Evolutionary conservation across 2,113 vertebrate species (phyloP), one percentile per base, ranked within the genome.

Genomic region (Melanerpes aurifrons): DNA sequence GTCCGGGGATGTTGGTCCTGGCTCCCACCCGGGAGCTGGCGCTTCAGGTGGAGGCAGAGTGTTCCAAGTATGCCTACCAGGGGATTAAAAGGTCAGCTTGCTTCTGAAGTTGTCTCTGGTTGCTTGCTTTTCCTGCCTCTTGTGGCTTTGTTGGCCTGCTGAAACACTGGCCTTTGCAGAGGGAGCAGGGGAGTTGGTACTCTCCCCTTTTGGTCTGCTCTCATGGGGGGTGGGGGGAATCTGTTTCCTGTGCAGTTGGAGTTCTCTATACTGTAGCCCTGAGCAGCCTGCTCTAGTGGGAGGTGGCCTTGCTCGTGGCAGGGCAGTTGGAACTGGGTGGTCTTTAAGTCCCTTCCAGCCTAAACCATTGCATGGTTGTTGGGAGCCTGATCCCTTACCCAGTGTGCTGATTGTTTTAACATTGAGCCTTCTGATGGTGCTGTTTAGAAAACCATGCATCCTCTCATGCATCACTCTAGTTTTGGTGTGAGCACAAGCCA

Each of bases 1-100:
- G 99, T 6, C 99, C 99, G 3, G 99, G 99, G 61, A 99, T 99
- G 99, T 95, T 99, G 96, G 98, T 99, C 75, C 98, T 99, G 84
- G 98, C 98, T 56, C 99, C 99, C 4, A 99, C 99, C 91, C 97
- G 99, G 96, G 99, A 99, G 91, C 96, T 99, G 77, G 99, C 99
- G 16, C 98, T 99, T 92, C 99, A 99, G 35, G 99, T 99, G 28
- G 98, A 99, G 96, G 93, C 97, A 2, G 99, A 99, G 66, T 99
- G 99, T 95, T 98, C 75, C 31, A 99, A 99, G 79, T 99, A 99
- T 71, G 94, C 97, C 32, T 99, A 99, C 90, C 98, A 99, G 96
- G 98, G 97, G 86, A 99, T 99, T 95, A 98, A 97, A 97, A 99
- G 99, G 99, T 99, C 96, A 89, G 58, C 43, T 90, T 82, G 13